Base-by-base conservation (phyloP, 2,888 invertebrate genomes). In the Nomada ferruginata region DNA sequence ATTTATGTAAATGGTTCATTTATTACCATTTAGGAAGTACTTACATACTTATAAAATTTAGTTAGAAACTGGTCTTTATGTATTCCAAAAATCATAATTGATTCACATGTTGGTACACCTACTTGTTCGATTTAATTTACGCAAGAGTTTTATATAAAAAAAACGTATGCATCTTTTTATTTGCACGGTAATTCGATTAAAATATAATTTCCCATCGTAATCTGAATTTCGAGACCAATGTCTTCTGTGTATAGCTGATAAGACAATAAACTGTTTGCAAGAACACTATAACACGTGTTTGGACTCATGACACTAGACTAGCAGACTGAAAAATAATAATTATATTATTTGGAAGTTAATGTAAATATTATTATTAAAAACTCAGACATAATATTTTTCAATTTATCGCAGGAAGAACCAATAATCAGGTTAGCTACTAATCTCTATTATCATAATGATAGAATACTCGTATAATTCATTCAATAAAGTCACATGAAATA, bases 361-460 rank as follows among this genome's bases (percentile, higher is more conserved):
- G 10, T 47, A 66, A 50, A 50, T 11, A 18, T 11, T 4, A 5
- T 61, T 23, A 65, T 44, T 1, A 13, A n/a, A 52, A 44, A 15
- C 9, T 52, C 29, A 15, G 2, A 44, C 15, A 29, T 64, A 60
- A 26, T 60, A 77, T 47, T 79, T 36, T 11, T 26, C 20, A 47
- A 11, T 57, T 47, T 55, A 11, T 61, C 42, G 29, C 20, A 26
- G 23, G 36, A 13, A 72, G 7, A 71, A 55, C 4, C 42, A 50
- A 23, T 42, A 71, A 44, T 59, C 70, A 76, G 78, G 79, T 71
- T 78, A 79, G 71, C 63, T 60, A 2, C 2, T 29, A 29, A 11
- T 15, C 15, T 15, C 11, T 57, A 15, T 15, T 76, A 36, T 10
- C 13, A 61, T 44, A 18, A 26, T 20, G 11, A 63, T 55, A 61